These are phyloP conservation scores for Leptopilina syphax DNA, from an alignment of 2,888 invertebrate genomes.

Conservation along the genomic window DNA sequence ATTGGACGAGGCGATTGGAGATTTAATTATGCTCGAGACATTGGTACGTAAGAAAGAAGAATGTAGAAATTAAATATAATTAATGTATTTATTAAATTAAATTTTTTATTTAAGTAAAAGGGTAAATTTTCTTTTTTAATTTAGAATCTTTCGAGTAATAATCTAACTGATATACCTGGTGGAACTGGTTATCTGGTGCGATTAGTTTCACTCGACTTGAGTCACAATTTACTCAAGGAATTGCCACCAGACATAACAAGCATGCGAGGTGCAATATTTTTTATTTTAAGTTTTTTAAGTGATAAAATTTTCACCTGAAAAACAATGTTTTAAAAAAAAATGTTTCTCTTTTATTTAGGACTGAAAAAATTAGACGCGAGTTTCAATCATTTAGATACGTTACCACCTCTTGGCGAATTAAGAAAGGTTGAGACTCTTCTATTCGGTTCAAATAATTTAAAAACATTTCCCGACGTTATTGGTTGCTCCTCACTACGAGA, in stretches of 20 bases:
- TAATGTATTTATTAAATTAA: too few species aligned
- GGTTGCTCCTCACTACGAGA: slow-evolving; percentile 88
- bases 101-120: background rate
- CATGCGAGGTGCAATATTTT: slow-evolving; percentile 82
- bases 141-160: slow-evolving; percentile 89
- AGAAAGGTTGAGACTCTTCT: slow-evolving; percentile 87
- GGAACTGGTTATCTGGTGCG: slow-evolving; percentile 91
- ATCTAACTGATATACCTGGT: slow-evolving; percentile 84
- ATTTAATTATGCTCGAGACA: slow-evolving; percentile 87
- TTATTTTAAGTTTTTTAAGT: background rate
- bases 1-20: slow-evolving; percentile 85
- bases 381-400: slow-evolving; percentile 83
- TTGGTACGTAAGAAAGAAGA: slow-evolving; percentile 79
- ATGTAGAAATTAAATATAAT: too few species aligned
- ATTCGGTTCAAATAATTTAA: slow-evolving; percentile 90
- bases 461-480: slow-evolving; percentile 85
- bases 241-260: slow-evolving; percentile 90
- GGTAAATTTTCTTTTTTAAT: slow-evolving; percentile 45
- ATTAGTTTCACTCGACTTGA: slow-evolving; percentile 84
- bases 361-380: slow-evolving; percentile 86
- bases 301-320: background rate
- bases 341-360: slow-evolving; percentile 76
- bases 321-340: background rate
- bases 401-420: slow-evolving; percentile 86
- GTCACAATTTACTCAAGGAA: slow-evolving; percentile 85